Conservation (phyloP, 2,797 vertebrate species). For the Hemitrygon akajei region DNA sequence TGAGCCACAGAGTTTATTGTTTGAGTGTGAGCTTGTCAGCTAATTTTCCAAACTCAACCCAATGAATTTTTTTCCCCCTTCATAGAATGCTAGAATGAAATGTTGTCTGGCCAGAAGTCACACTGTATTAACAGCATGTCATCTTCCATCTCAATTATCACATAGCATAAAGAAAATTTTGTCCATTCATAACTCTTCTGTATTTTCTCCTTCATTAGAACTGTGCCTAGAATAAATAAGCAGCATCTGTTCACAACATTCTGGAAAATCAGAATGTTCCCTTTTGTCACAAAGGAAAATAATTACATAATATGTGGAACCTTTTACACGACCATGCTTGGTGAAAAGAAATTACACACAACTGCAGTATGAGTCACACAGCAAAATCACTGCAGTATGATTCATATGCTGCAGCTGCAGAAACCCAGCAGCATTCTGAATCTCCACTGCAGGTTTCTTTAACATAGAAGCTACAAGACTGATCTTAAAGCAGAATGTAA, state of each 20-base stretch:
- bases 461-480: neutral
- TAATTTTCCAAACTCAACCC: constrained; percentile 12
- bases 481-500: neutral
- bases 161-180: neutral
- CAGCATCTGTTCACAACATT: neutral
- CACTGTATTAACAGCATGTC: constrained; percentile 24
- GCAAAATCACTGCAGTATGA: constrained; percentile 35
- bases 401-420: constrained; percentile 32
- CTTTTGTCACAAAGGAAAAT: neutral
- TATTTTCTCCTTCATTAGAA: neutral
- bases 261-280: neutral
- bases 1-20: constrained; percentile 13
- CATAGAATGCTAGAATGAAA: constrained; percentile 24
- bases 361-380: constrained; percentile 36
- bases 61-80: constrained; percentile 9
- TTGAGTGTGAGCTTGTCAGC: constrained; percentile 16
- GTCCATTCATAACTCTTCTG: too few species aligned
- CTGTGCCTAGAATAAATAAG: neutral
- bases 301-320: neutral
- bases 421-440: neutral
- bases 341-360: constrained; percentile 12
- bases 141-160: neutral
- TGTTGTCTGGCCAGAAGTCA: constrained; percentile 15
- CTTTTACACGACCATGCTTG: constrained; percentile 7
- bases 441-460: constrained; percentile 10